phyloP scores from a whole-genome alignment of 2,888 invertebrate genomes.

The Ophraella communa region DNA sequence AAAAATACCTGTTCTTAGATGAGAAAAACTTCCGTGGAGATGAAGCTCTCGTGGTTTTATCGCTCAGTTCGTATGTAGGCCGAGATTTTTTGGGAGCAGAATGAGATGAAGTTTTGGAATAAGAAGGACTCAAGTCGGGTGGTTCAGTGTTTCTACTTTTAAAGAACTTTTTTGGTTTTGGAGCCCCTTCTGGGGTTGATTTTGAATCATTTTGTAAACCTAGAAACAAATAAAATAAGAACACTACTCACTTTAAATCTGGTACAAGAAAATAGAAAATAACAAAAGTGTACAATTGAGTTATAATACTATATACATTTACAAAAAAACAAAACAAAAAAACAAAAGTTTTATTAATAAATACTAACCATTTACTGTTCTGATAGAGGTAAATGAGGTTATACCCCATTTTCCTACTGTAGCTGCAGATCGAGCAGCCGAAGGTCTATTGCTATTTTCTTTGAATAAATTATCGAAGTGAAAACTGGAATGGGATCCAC shows the following conservation, averaged over 20 bases:
- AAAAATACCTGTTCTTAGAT: constrained; percentile 47
- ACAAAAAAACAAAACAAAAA: too few relatives aligned
- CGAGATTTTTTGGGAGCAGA: constrained; percentile 44
- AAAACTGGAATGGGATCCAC: constrained; percentile 63
- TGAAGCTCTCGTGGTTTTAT: constrained; percentile 35
- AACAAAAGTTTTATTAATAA: background rate
- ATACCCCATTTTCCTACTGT: constrained; percentile 95
- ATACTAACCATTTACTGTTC: constrained; percentile 75
- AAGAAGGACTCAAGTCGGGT: constrained; percentile 57
- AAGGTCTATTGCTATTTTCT: constrained; percentile 85
- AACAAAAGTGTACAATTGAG: too few relatives aligned
- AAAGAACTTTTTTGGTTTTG: constrained; percentile 88
- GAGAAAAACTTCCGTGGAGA: constrained; percentile 55
- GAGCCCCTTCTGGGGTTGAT: constrained; percentile 53
- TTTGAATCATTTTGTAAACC: constrained; percentile 40
- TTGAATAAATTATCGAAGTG: constrained; percentile 72
- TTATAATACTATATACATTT: too few relatives aligned
- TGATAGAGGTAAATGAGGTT: constrained; percentile 89
- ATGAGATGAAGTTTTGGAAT: constrained; percentile 39
- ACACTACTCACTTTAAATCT: too few relatives aligned
- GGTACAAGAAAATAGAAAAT: too few relatives aligned
- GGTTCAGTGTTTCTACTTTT: constrained; percentile 80
- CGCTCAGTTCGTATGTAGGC: constrained; percentile 37
- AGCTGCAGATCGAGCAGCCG: constrained; percentile 87
- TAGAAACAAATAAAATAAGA: too few relatives aligned